Evolutionary conservation across 1,140 invertebrate species (phyloP).

Genomic region (Bombus turneri): DNA sequence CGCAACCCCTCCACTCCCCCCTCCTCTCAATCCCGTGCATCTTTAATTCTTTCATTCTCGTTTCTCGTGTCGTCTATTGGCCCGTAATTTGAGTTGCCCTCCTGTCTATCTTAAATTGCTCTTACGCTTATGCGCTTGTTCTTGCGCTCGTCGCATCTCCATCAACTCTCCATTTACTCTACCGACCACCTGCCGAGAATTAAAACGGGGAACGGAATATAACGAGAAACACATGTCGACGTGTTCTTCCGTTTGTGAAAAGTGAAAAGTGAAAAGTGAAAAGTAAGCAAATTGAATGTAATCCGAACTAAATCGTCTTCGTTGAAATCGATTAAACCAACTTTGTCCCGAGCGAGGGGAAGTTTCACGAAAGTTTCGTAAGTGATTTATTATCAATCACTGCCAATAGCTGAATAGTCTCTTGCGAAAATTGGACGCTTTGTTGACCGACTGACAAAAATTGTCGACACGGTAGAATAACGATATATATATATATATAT

Average conservation of each 20-base stretch:
- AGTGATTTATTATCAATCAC: slow-evolving; percentile 1
- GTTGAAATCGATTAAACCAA: background rate
- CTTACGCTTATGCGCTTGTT: background rate
- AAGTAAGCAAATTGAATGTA: slow-evolving; percentile 1
- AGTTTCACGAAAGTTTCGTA: slow-evolving; percentile 5
- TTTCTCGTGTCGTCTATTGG: background rate
- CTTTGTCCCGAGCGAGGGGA: too few species aligned
- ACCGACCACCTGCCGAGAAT: background rate
- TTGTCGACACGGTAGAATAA: slow-evolving; percentile 7
- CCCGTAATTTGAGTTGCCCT: background rate
- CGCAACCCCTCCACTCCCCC: too few species aligned
- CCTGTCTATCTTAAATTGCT: background rate
- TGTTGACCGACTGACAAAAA: background rate
- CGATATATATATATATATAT: slow-evolving; percentile 22
- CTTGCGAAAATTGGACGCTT: background rate
- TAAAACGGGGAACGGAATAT: background rate
- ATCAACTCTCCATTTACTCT: background rate
- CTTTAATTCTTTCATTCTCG: background rate
- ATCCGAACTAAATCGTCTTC: background rate
- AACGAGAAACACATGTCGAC: background rate
- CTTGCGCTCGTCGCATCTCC: background rate
- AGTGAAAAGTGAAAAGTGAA: background rate
- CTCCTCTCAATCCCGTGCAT: background rate
- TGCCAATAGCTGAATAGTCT: slow-evolving; percentile 12
- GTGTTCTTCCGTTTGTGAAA: slow-evolving; percentile 23